Evolutionary conservation across 2,113 vertebrate species (phyloP), one percentile per base, ranked within the genome.

Genomic region (Lepus americanus): DNA sequence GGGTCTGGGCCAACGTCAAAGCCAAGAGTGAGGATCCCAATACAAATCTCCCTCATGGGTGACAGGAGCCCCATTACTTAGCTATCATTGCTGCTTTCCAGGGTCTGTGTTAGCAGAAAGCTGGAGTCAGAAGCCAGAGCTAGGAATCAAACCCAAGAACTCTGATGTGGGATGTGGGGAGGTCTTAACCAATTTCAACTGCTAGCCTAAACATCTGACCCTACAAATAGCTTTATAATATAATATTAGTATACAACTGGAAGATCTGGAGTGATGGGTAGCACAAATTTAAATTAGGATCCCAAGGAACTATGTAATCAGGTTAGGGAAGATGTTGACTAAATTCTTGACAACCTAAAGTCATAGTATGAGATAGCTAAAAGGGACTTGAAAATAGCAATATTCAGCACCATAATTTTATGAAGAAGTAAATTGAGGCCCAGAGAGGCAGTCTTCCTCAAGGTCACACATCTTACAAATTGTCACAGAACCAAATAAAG

Each of bases 351-450:
- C n/a, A 80, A 66, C 63, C 61, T 72, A 39, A 92, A 88, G 44
- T 44, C 55, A 63, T 7, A 77, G 72, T 51, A 31, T 84, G 19
- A 90, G 73, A 80, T 8, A 93, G n/a, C 14, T 85, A 27, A 86
- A 93, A 66, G 17, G 59, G 77, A 55, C 51, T 81, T 76, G 79
- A 53, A 70, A 96, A 77, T 78, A 92, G 78, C 66, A 83, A 69
- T 70, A 36, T 77, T 44, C 29, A 81, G 44, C 31, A 9, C 33
- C n/a, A 11, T 51, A 4, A 39, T 79, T 95, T 87, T 84, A 93
- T 33, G 49, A 77, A 59, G 22, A 17, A 94, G 23, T 33, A 85
- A 96, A 95, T 51, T 80, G 73, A 90, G 61, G 44, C 61, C 72
- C 23, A 61, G 9, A 25, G 23, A 83, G 13, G 1, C 76, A 80